Percentiles rank a stretch among this genome's conserved stretches.
Conservation (phyloP, 2,888 invertebrate genomes). For the Griposia aprilina region DNA sequence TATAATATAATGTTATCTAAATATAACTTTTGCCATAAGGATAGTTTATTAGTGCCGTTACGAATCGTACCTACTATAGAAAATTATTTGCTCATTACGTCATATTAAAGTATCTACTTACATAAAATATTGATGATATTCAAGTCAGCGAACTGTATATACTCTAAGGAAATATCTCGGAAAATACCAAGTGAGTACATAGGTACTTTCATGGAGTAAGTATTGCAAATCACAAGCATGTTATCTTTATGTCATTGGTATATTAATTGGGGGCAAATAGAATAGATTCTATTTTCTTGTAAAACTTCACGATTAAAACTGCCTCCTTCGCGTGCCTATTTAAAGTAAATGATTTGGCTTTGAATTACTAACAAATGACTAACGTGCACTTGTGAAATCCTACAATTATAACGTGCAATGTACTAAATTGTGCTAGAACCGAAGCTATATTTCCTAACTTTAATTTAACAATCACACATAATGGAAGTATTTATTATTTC, state of each 20-base stretch:
- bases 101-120: neutral
- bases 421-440: slow-evolving; percentile 49
- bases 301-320: no score
- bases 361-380: slow-evolving; percentile 10
- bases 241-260: neutral
- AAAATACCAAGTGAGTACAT: neutral
- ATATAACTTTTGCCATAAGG: slow-evolving; percentile 12
- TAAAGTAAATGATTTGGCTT: no score
- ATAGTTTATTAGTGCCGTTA: slow-evolving; percentile 39
- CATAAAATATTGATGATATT: neutral
- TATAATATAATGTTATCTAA: neutral
- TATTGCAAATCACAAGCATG: neutral
- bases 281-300: no score
- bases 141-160: neutral
- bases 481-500: slow-evolving; percentile 46
- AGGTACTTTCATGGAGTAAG: neutral
- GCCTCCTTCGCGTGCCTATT: no score
- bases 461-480: slow-evolving; percentile 43
- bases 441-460: slow-evolving; percentile 15
- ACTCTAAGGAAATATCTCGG: neutral
- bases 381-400: neutral
- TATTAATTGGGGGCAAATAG: neutral
- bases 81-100: slow-evolving; percentile 12
- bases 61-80: neutral
- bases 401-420: slow-evolving; percentile 21